phyloP scores from a whole-genome alignment of 2,888 invertebrate species.

The Minunthozetes semirufus region DNA sequence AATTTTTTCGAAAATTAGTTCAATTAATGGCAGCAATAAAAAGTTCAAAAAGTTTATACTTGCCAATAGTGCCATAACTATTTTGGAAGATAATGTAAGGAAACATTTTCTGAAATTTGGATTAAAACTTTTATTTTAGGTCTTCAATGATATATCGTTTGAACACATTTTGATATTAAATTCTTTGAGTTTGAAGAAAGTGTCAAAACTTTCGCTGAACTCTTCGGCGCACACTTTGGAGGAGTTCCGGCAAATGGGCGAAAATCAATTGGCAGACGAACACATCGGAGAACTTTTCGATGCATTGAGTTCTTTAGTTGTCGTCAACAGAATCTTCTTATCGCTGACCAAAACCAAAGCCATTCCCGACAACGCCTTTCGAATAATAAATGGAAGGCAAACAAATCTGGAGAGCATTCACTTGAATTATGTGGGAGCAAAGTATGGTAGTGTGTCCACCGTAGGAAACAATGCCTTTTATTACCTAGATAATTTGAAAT shows the following conservation, averaged over 20 bases:
- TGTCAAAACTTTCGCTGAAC: background rate
- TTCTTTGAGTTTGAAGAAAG: background rate
- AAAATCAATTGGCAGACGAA: background rate
- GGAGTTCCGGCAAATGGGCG: constrained; percentile 16
- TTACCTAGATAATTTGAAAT: background rate
- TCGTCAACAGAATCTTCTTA: constrained; percentile 6
- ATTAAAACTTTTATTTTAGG: background rate
- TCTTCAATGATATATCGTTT: background rate
- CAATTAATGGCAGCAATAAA: too few relatives aligned
- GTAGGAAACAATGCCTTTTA: background rate
- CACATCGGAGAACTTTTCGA: background rate
- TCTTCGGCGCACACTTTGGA: background rate
- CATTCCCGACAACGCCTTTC: constrained; percentile 14
- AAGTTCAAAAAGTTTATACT: background rate
- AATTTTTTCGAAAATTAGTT: background rate
- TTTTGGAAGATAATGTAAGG: constrained; percentile 4
- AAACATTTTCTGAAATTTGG: background rate
- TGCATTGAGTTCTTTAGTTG: constrained; percentile 5
- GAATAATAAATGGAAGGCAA: constrained; percentile 13
- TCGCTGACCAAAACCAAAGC: background rate
- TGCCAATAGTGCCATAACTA: constrained; percentile 6
- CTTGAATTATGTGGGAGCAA: constrained; percentile 4
- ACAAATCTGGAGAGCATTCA: background rate
- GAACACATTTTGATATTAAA: background rate
- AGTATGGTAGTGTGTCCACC: background rate